Evolutionary conservation across 2,113 vertebrate genomes (phyloP).

Genomic region (Orthonyx spaldingii): DNA sequence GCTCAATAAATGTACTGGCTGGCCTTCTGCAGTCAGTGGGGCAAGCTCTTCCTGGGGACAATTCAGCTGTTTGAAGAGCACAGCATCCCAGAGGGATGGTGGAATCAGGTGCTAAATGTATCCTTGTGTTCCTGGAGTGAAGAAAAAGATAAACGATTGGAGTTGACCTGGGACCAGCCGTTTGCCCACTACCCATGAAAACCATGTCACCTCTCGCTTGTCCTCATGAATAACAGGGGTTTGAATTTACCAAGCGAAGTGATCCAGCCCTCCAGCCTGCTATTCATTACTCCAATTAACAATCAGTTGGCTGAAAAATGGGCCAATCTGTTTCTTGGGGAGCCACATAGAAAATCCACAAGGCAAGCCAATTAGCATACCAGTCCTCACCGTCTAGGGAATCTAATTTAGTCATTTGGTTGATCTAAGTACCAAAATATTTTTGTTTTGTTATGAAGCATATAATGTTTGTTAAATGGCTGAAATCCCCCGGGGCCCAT

Average conservation of each 20-base stretch:
- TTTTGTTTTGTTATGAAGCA: constrained; percentile 58
- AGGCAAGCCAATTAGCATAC: constrained; percentile 76
- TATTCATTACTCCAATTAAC: constrained; percentile 87
- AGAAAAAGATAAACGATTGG: neutral
- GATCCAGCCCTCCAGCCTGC: constrained; percentile 59
- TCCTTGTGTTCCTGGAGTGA: neutral
- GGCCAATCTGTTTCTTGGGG: constrained; percentile 80
- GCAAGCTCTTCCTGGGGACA: fast-evolving
- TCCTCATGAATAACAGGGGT: constrained; percentile 62
- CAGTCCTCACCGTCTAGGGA: constrained; percentile 66
- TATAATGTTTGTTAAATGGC: constrained; percentile 72
- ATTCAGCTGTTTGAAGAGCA: neutral
- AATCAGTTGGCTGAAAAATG: constrained; percentile 79
- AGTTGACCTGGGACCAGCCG: constrained; percentile 54
- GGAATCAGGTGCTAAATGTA: neutral
- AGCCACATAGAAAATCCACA: constrained; percentile 56
- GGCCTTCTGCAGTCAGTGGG: neutral
- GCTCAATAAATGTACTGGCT: neutral
- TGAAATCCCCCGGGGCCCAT: constrained; percentile 68
- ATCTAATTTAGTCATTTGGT: constrained; percentile 66
- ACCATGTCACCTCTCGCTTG: constrained; percentile 24
- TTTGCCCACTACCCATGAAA: constrained; percentile 35
- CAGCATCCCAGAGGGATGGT: neutral
- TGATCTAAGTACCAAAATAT: constrained; percentile 67
- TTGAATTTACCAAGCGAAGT: constrained; percentile 75